These are phyloP conservation scores for Sphaeramia orbicularis DNA, from an alignment of 2,797 vertebrate species.

Conservation along the genomic window DNA sequence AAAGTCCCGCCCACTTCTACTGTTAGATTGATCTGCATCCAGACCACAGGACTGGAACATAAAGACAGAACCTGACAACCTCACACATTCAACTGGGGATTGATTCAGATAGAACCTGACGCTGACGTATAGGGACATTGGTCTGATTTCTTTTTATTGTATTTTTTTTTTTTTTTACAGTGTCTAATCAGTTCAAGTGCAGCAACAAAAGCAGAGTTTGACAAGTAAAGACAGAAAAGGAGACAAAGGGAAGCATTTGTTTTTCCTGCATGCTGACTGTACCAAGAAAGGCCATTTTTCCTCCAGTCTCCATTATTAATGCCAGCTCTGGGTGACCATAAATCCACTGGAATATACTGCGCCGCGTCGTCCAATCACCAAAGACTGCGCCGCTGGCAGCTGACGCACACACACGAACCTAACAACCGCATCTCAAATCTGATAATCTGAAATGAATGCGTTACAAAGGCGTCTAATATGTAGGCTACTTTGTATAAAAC, in stretches of 20 bases:
- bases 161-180: too few species aligned
- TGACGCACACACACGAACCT: slow-evolving; percentile 23
- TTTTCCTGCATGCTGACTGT: slow-evolving; percentile 17
- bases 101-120: too few species aligned
- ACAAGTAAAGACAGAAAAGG: slow-evolving; percentile 5
- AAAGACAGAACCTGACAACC: too few species aligned
- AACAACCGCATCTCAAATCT: slow-evolving; percentile 43
- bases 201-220: slow-evolving; percentile 2
- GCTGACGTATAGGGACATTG: too few species aligned
- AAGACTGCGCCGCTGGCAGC: slow-evolving; percentile 41
- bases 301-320: slow-evolving; percentile 55
- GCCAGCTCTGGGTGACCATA: slow-evolving; percentile 48
- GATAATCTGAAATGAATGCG: slow-evolving; percentile 39
- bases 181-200: neutral
- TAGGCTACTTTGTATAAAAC: slow-evolving; percentile 13
- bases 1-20: too few species aligned
- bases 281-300: slow-evolving; percentile 34
- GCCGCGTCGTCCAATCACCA: slow-evolving; percentile 42
- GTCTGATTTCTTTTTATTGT: too few species aligned
- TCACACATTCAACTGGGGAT: too few species aligned
- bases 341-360: slow-evolving; percentile 57
- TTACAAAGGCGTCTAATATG: slow-evolving; percentile 31
- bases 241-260: slow-evolving; percentile 20
- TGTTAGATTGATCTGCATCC: too few species aligned
- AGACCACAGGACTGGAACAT: too few species aligned